Evolutionary conservation across 2,113 vertebrate genomes (phyloP), one percentile per base, ranked within the genome.

Genomic region (Halcyon malimbica): DNA sequence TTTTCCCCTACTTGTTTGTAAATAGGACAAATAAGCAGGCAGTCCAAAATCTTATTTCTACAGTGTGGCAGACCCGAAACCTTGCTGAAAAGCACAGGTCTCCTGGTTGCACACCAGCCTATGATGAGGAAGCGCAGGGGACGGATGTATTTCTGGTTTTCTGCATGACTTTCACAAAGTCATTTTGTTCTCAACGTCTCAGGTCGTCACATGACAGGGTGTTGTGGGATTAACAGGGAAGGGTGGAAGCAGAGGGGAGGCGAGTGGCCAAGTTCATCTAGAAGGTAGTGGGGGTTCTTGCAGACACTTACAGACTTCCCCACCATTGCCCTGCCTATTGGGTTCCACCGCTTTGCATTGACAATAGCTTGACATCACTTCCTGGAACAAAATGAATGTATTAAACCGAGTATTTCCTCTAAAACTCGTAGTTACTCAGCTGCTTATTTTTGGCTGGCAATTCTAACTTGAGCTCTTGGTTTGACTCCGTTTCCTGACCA

Each of bases 401-500:
- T 94, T 83, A 87, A 53, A 75, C 62, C 16, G 33, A 91, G 48
- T 57, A 37, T 94, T 96, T 97, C 93, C 95, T 94, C 48, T 89
- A 13, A 25, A 94, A 63, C 46, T 79, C 24, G 10, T 10, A 84
- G 35, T 51, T 89, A 91, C 78, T 94, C 81, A 80, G 31, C 53
- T 69, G 10, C 54, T 89, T 95, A 85, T 95, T 96, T 95, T 93
- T 70, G 94, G 69, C 83, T 85, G 50, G 65, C 77, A 90, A 44
- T 77, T 59, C 50, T 85, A 87, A 89, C 89, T 92, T 53, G 20
- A 80, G 81, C 67, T 87, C 65, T 69, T 35, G 65, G 78, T 82
- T 94, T 93, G 65, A 82, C 65, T 84, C 80, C 37, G 24, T 54
- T 97, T 97, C 96, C 96, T 95, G 96, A 92, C 96, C 63, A 94